Base-by-base conservation (phyloP, 2,888 invertebrate genomes). In the Aphidoletes aphidimyza region DNA sequence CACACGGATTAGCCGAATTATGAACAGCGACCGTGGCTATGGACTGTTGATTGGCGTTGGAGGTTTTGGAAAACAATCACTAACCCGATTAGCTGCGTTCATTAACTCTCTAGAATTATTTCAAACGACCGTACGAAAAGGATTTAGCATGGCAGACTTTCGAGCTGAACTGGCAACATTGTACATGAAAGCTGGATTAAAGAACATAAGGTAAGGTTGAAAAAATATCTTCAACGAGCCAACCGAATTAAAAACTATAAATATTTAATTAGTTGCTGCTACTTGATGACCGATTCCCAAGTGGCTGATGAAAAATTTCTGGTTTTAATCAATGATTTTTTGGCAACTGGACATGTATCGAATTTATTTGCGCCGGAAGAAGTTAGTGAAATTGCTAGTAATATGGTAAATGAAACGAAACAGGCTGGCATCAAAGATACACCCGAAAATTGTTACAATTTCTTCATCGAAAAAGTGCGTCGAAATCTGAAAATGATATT, bases 191-290 rank as follows among this genome's bases (percentile, higher is more conserved):
- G 94, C 97, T 0, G 98, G 98, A 0, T 89, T 98, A 45, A 98
- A 98, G 89, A 97, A 97, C 89, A 94, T n/a, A n/a, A n/a, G n/a
- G n/a, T n/a, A 98, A 11, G 97, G 98, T 17, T 96, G 95, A 78
- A 96, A 98, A 93, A 98, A 98, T 89, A 91, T 98, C 22, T 97
- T 98, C 96, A 98, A 98, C 0, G 98, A 98, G 89, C 98, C 98
- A 6, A n/a, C n/a, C n/a, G n/a, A n/a, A n/a, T n/a, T n/a, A n/a
- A n/a, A n/a, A n/a, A n/a, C n/a, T n/a, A n/a, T n/a, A n/a, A n/a
- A n/a, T n/a, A n/a, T n/a, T n/a, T n/a, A n/a, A n/a, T 47, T 47
- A 47, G 17, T 22, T 94, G 94, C 81, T 94, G 97, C 85, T 98
- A 97, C 89, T 89, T 98, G 30, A 96, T 98, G 95, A 97, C 97